A percentile compares a stretch with the other conserved stretches of the same genome.
Conservation (phyloP, 1,140 invertebrate genomes). For the Philotrypesis tridentata region DNA sequence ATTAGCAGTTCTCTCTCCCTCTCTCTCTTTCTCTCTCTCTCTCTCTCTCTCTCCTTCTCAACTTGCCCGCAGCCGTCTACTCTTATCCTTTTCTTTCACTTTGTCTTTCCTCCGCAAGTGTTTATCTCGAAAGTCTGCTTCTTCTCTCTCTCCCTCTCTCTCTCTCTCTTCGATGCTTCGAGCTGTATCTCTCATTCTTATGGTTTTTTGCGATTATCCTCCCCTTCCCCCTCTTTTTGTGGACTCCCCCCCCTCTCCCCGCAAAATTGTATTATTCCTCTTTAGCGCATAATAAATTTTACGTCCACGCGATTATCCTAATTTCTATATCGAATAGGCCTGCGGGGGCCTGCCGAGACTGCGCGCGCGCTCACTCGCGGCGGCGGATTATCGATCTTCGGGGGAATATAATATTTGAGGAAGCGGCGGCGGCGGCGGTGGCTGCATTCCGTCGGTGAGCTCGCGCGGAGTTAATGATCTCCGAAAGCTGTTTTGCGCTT, state of each 20-base stretch:
- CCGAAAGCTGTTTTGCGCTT: neutral
- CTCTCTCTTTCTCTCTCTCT: neutral
- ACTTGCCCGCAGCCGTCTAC: neutral
- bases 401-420: too few relatives aligned
- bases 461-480: neutral
- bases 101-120: conserved; percentile 24
- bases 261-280: too few relatives aligned
- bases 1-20: conserved; percentile 71
- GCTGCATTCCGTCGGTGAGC: too few relatives aligned
- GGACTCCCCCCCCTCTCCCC: too few relatives aligned
- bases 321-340: conserved; percentile 46
- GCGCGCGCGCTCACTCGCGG: too few relatives aligned
- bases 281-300: conserved; percentile 37
- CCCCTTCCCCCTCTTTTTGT: too few relatives aligned
- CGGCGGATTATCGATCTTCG: too few relatives aligned
- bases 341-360: too few relatives aligned
- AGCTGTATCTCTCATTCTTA: neutral
- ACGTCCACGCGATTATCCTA: conserved; percentile 43
- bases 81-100: conserved; percentile 35
- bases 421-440: too few relatives aligned
- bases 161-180: conserved; percentile 41
- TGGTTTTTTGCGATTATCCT: neutral
- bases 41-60: neutral
- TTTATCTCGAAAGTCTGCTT: conserved; percentile 45
- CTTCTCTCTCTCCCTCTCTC: conserved; percentile 52